A percentile compares a stretch with the other conserved stretches of the same genome.
Conservation (phyloP, 2,888 invertebrate genomes). For the Drosophila kanekoi region DNA sequence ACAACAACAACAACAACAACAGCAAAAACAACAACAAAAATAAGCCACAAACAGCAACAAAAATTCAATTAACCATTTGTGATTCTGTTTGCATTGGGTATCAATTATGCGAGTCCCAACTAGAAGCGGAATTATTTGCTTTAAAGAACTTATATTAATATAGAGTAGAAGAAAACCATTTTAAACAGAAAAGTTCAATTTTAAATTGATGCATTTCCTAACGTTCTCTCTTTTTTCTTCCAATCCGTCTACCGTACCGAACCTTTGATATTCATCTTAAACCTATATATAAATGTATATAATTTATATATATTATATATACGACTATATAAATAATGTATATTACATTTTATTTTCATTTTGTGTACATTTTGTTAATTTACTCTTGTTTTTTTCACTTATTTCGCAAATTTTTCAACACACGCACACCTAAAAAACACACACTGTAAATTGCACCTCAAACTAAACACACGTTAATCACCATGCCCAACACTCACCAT, state of each 20-base stretch:
- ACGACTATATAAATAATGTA: conserved; percentile 7
- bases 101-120: neutral
- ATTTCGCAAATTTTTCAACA: conserved; percentile 52
- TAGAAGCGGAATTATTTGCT: neutral
- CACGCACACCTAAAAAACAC: conserved; percentile 13
- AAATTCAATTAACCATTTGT: conserved; percentile 22
- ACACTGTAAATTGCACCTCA: conserved; percentile 16
- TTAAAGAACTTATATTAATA: neutral
- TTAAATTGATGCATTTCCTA: conserved; percentile 59
- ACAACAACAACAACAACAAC: neutral
- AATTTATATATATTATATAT: conserved; percentile 2
- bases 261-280: conserved; percentile 3
- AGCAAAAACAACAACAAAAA: neutral
- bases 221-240: conserved; percentile 52
- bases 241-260: conserved; percentile 17
- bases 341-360: conserved; percentile 1
- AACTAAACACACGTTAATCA: conserved; percentile 2
- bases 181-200: conserved; percentile 20
- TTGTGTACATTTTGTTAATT: conserved; percentile 30
- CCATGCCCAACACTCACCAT: conserved; percentile 7
- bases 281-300: conserved; percentile 6
- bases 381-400: conserved; percentile 58
- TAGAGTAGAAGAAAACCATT: conserved; percentile 3
- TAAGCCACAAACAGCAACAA: conserved; percentile 9
- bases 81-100: neutral